A percentile compares a stretch with the other conserved stretches of the same genome.
These are phyloP conservation scores for Epinephelus fuscoguttatus DNA, from an alignment of 2,113 vertebrate species.

Conservation along the genomic window DNA sequence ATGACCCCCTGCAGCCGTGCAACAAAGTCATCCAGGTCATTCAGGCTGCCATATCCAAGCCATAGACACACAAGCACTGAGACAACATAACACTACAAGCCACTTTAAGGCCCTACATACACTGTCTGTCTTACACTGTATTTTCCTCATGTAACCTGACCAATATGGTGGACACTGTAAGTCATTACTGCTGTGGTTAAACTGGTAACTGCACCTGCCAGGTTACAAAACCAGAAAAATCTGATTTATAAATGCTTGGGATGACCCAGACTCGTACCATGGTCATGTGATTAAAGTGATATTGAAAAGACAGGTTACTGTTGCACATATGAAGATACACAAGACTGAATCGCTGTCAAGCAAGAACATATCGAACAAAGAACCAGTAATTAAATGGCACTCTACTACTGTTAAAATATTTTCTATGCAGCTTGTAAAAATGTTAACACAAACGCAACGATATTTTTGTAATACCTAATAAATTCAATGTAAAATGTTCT, in stretches of 20 bases:
- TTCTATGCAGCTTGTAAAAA: not conserved
- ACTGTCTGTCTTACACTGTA: constrained; percentile 3
- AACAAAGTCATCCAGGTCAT: constrained; percentile 79
- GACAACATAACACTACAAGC: not conserved
- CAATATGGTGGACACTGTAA: not conserved
- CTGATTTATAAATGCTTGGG: not conserved
- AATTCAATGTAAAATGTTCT: not conserved
- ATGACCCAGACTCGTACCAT: not conserved
- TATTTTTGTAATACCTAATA: not conserved
- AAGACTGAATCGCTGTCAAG: not conserved
- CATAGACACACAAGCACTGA: not conserved
- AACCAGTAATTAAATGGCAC: not conserved
- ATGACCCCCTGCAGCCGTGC: constrained; percentile 81
- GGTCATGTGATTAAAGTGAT: not conserved
- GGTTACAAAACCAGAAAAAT: not conserved
- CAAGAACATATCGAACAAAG: not conserved
- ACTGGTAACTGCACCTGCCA: not conserved
- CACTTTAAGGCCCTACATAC: not conserved
- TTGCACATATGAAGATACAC: constrained; percentile 26
- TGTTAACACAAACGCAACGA: not conserved
- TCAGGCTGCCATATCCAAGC: constrained; percentile 73
- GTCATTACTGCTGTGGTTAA: not conserved
- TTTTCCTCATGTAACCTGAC: not conserved
- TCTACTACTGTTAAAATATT: constrained; percentile 1
- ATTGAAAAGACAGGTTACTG: not conserved